Base-by-base conservation (phyloP, 1,140 invertebrate species). In the Drosophila paulistorum region DNA sequence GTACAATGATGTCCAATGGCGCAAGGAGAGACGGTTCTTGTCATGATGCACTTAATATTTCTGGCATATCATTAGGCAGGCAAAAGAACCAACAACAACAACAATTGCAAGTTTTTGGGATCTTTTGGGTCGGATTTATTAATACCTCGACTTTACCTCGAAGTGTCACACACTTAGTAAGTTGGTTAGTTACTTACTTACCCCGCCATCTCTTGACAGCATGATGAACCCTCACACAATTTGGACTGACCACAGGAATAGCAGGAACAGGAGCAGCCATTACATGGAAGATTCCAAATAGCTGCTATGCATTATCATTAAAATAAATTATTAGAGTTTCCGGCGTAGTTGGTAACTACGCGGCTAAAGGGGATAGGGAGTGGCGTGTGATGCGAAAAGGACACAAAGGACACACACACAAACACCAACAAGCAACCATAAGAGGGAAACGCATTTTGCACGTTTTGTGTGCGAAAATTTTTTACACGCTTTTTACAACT, bases 401-500 rank as follows among this genome's bases (percentile, higher is more conserved):
- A 51, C 45, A 51, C 45, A 51, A 51, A 51, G 45, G 45, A 51
- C 45, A 51, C 45, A 71, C 73, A 57, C 35, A 76, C 41, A 48
- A 1, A 7, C 14, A 41, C 14, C 23, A 5, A 17, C 14, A 9
- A 7, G 7, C 6, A 14, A 30, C 30, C 30, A 30, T 30, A 7
- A 30, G 42, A 5, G 42, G 42, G 14, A 7, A 87, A 89, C 84
- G 84, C 80, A 89, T 89, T 83, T 87, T 84, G 84, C 84, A 89
- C 84, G 84, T 89, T 80, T 84, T 71, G 61, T 79, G 66, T 79
- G 77, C 77, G 68, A 70, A 87, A 89, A 89, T 89, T 89, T 89
- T 89, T 89, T 89, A 89, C 84, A 89, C 77, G 80, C 84, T 89
- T 89, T 89, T 89, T 84, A 89, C 80, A 89, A 89, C 84, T 84